Percentiles rank a stretch among this genome's conserved stretches.
phyloP scores from a whole-genome alignment of 2,113 vertebrate species.

The Cercopithecus mona region DNA sequence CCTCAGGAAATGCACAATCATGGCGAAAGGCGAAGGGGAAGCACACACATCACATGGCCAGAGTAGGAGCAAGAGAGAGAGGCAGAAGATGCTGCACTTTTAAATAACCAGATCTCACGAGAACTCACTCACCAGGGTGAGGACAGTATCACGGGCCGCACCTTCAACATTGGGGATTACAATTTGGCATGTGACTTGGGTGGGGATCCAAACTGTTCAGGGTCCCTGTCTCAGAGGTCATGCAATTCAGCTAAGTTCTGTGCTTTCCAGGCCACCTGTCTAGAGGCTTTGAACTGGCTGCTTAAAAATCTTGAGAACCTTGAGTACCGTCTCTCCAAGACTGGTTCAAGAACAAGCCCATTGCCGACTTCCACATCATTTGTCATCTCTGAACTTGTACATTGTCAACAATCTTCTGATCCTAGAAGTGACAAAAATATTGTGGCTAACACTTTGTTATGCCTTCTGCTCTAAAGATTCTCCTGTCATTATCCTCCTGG shows the following conservation, averaged over 20 bases:
- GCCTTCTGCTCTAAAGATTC: neutral
- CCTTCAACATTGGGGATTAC: too few relatives aligned
- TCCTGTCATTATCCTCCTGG: neutral
- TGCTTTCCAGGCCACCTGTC: neutral
- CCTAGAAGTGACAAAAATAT: neutral
- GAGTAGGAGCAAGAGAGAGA: too few relatives aligned
- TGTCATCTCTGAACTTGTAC: neutral
- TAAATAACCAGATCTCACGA: too few relatives aligned
- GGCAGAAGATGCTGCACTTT: too few relatives aligned
- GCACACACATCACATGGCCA: too few relatives aligned
- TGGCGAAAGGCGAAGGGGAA: too few relatives aligned
- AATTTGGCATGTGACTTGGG: too few relatives aligned
- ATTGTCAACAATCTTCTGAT: neutral
- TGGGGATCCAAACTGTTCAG: too few relatives aligned
- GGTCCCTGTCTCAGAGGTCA: neutral
- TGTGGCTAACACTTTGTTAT: neutral
- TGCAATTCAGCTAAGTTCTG: neutral
- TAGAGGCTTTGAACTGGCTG: neutral
- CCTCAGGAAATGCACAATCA: too few relatives aligned
- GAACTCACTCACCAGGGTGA: too few relatives aligned
- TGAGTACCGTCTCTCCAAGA: neutral
- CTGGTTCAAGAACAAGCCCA: neutral
- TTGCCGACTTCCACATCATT: neutral
- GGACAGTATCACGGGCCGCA: too few relatives aligned
- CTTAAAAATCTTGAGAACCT: neutral